Percentiles rank a stretch among this genome's conserved stretches.
Evolutionary conservation across 2,888 invertebrate genomes (phyloP).

Genomic region (Mayetiola destructor): DNA sequence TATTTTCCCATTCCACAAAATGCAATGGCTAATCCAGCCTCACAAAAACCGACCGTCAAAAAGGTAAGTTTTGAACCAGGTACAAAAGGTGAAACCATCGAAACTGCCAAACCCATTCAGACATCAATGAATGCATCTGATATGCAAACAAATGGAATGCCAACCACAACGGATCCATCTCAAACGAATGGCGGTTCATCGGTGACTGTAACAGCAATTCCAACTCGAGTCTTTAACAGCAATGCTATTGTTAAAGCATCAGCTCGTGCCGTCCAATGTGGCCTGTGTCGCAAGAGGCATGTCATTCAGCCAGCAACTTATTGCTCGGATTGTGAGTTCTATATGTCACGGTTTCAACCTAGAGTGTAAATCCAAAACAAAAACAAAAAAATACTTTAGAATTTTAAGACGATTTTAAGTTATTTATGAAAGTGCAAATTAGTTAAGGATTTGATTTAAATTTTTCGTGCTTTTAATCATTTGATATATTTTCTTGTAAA

Average conservation of each 20-base stretch:
- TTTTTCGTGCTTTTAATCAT: too few species aligned
- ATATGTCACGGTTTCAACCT: constrained; percentile 72
- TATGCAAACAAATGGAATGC: constrained; percentile 22
- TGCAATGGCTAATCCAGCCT: not conserved
- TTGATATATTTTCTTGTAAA: too few species aligned
- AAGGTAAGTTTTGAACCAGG: constrained; percentile 61
- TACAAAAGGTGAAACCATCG: constrained; percentile 48
- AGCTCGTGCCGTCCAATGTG: constrained; percentile 55
- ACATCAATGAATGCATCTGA: constrained; percentile 1
- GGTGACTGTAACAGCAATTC: constrained; percentile 31
- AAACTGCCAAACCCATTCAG: constrained; percentile 23
- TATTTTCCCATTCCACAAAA: constrained; percentile 19
- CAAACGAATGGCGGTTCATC: constrained; percentile 18
- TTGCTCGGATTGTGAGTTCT: constrained; percentile 84
- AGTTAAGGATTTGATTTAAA: too few species aligned
- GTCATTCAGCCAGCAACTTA: constrained; percentile 65
- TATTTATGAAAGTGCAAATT: constrained; percentile 1
- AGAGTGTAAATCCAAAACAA: constrained; percentile 25
- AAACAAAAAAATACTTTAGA: not conserved
- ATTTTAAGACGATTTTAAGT: not conserved
- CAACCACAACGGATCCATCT: constrained; percentile 21
- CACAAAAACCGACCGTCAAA: constrained; percentile 30
- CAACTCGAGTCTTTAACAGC: constrained; percentile 32
- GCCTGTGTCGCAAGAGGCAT: constrained; percentile 74
- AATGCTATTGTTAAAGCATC: constrained; percentile 36